Conservation (phyloP, 1,140 invertebrate genomes). For the Acromyrmex echinatior region DNA sequence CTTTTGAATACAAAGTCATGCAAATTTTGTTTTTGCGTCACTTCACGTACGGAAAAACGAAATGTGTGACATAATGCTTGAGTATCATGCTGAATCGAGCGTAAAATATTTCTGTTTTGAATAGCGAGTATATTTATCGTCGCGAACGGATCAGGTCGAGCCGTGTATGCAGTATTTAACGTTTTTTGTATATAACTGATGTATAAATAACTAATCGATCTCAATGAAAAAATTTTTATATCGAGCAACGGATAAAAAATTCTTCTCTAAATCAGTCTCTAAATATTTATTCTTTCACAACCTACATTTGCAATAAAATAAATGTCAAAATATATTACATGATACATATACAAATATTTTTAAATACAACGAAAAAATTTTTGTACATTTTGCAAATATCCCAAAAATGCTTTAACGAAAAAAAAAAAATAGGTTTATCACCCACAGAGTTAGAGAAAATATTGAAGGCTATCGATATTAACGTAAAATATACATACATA, state of each 20-base stretch:
- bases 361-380: constrained; percentile 8
- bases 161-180: neutral
- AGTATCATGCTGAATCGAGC: constrained; percentile 1
- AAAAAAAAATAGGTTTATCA: neutral
- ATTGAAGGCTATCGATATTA: neutral
- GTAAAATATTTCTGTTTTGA: constrained; percentile 21
- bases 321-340: constrained; percentile 28
- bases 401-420: constrained; percentile 1
- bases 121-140: neutral
- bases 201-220: constrained; percentile 7
- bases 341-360: constrained; percentile 7
- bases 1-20: constrained; percentile 30
- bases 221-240: constrained; percentile 7
- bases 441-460: neutral
- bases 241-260: neutral
- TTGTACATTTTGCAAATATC: neutral
- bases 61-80: constrained; percentile 28
- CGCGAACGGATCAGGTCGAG: neutral
- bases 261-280: constrained; percentile 3
- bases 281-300: constrained; percentile 26
- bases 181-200: neutral
- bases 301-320: constrained; percentile 27
- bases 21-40: constrained; percentile 36
- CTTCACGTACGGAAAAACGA: neutral
- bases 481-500: neutral